These are phyloP conservation scores for Sitodiplosis mosellana DNA, from an alignment of 1,140 invertebrate genomes.

Conservation along the genomic window DNA sequence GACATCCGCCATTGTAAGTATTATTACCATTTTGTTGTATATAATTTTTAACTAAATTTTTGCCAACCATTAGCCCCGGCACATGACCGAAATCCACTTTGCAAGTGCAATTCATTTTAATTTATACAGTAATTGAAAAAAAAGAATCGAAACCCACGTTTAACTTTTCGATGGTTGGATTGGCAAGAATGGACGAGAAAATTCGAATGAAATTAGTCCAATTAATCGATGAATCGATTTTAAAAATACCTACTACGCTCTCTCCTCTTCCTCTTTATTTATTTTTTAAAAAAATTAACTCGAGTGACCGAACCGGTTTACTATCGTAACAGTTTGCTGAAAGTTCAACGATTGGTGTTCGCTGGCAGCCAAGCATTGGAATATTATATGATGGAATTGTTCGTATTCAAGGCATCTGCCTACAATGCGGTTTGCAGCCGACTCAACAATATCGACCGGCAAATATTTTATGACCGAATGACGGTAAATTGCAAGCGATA, in stretches of 20 bases:
- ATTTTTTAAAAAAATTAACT: too few relatives aligned
- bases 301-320: too few relatives aligned
- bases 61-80: too few relatives aligned
- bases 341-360: slow-evolving; percentile 54
- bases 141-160: background rate
- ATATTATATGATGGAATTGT: slow-evolving; percentile 59
- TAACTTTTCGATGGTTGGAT: too few relatives aligned
- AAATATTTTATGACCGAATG: background rate
- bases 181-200: too few relatives aligned
- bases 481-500: slow-evolving; percentile 28
- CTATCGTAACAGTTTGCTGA: slow-evolving; percentile 38
- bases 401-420: slow-evolving; percentile 57
- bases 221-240: too few relatives aligned
- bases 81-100: too few relatives aligned
- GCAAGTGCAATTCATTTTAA: too few relatives aligned
- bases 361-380: slow-evolving; percentile 47
- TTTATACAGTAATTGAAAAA: background rate
- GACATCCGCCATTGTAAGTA: slow-evolving; percentile 49
- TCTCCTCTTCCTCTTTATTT: too few relatives aligned
- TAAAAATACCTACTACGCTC: too few relatives aligned
- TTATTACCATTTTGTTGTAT: background rate
- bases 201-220: too few relatives aligned
- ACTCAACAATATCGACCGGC: slow-evolving; percentile 22
- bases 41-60: too few relatives aligned
- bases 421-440: slow-evolving; percentile 34